Percentiles rank a stretch among this genome's conserved stretches.
Evolutionary conservation across 2,113 vertebrate genomes (phyloP).

Genomic region (Otis tarda): DNA sequence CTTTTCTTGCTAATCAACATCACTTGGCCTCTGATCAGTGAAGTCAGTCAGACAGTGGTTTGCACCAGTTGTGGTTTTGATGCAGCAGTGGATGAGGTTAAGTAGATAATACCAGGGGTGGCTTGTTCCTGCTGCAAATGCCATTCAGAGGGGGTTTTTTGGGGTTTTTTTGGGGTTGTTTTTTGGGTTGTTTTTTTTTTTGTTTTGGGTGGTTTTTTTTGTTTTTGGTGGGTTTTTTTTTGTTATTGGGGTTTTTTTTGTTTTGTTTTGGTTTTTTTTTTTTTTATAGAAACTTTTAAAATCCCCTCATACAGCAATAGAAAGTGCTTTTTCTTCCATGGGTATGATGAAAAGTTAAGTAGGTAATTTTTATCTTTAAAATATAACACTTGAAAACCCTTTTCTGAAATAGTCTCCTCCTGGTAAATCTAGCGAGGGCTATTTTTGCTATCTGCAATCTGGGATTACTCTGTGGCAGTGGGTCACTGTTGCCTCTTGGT

Average conservation of each 20-base stretch:
- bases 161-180: too few relatives aligned
- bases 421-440: not conserved
- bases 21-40: not conserved
- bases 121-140: not conserved
- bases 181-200: too few relatives aligned
- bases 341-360: constrained; percentile 4
- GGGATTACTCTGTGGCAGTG: not conserved
- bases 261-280: not conserved
- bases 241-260: too few relatives aligned
- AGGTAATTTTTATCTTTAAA: not conserved
- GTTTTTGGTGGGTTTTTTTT: too few relatives aligned
- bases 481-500: not conserved
- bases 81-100: not conserved
- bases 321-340: not conserved
- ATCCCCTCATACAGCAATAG: not conserved
- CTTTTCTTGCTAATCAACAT: not conserved
- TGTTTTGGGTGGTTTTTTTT: too few relatives aligned
- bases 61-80: not conserved
- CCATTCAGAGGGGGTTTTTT: not conserved
- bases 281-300: not conserved
- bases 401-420: not conserved
- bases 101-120: not conserved
- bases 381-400: not conserved
- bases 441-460: not conserved
- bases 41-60: not conserved